Conservation (phyloP, 2,888 invertebrate species). For the Drosophila phalerata region DNA sequence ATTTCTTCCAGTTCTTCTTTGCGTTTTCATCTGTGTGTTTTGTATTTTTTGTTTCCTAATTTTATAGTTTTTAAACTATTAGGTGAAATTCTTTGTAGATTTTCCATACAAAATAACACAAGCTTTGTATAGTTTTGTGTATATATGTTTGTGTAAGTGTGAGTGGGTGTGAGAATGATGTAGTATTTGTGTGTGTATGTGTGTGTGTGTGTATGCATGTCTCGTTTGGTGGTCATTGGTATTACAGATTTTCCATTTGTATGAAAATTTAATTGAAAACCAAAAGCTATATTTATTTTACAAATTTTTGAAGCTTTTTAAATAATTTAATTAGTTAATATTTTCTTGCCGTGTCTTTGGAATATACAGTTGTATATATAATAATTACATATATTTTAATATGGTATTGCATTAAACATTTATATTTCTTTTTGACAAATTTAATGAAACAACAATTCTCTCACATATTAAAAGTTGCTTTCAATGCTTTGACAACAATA, state of each 20-base stretch:
- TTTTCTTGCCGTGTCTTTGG: conserved; percentile 26
- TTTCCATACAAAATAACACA: conserved; percentile 70
- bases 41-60: conserved; percentile 38
- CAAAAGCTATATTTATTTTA: conserved; percentile 36
- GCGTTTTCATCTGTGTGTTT: conserved; percentile 25
- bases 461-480: conserved; percentile 64
- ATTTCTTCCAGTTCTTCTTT: conserved; percentile 30
- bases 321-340: conserved; percentile 51
- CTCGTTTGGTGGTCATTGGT: conserved; percentile 49
- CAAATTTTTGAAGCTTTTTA: conserved; percentile 45
- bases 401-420: conserved; percentile 56
- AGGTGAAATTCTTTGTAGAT: conserved; percentile 70
- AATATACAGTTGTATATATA: conserved; percentile 49
- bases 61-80: conserved; percentile 53
- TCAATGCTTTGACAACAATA: conserved; percentile 70
- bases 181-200: conserved; percentile 25
- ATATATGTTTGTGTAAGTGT: conserved; percentile 15
- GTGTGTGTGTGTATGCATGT: conserved; percentile 29
- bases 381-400: conserved; percentile 32
- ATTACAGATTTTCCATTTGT: conserved; percentile 37
- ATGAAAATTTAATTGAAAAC: conserved; percentile 19
- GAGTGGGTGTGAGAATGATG: conserved; percentile 27
- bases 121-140: conserved; percentile 56
- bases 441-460: conserved; percentile 75
- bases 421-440: conserved; percentile 72